phyloP scores from a whole-genome alignment of 1,140 invertebrate genomes.

The Plodia interpunctella region DNA sequence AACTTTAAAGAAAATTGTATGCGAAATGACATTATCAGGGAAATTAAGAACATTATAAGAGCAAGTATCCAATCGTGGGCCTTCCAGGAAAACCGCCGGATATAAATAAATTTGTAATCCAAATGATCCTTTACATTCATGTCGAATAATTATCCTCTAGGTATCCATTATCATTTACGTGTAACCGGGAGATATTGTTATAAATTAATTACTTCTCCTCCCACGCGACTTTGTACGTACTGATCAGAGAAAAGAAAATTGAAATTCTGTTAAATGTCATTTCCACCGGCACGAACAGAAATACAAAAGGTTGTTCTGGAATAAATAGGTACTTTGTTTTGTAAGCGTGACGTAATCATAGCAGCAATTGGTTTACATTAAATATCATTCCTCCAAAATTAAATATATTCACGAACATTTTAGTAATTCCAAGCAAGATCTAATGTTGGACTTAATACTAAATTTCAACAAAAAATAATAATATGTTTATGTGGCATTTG shows the following conservation, averaged over 20 bases:
- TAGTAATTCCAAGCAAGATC: no score
- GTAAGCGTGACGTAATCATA: background rate
- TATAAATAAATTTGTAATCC: background rate
- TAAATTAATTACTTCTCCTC: constrained; percentile 4
- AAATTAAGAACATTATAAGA: no score
- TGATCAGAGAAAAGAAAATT: background rate
- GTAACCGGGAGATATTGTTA: background rate
- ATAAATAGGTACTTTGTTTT: background rate
- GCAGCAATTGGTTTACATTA: no score
- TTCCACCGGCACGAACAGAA: background rate
- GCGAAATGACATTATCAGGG: no score
- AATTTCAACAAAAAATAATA: no score
- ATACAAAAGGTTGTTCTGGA: background rate
- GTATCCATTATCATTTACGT: background rate
- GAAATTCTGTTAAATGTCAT: constrained; percentile 2
- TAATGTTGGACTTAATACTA: no score
- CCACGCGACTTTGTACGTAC: background rate
- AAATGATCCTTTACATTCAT: background rate
- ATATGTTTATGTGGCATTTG: no score
- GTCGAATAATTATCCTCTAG: constrained; percentile 2
- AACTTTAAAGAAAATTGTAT: no score
- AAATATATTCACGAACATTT: no score
- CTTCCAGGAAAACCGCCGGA: background rate
- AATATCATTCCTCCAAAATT: no score
- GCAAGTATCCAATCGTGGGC: no score